Conservation (phyloP, 1,140 invertebrate species). For the Stratiolaelaps scimitus region DNA sequence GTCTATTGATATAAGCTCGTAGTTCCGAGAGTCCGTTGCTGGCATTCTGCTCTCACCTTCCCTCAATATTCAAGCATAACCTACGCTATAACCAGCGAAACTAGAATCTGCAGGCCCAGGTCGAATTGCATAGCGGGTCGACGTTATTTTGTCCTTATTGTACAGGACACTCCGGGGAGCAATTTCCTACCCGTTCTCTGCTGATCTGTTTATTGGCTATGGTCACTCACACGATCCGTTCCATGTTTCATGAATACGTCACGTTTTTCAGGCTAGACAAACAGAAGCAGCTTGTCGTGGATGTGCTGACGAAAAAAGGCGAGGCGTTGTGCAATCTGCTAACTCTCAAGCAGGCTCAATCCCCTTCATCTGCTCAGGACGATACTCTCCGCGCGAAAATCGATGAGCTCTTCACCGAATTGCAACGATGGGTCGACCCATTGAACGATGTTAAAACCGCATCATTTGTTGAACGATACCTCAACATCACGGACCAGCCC, state of each 20-base stretch:
- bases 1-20: too few species aligned
- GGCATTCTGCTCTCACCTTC: too few species aligned
- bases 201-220: too few species aligned
- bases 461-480: slow-evolving; percentile 65
- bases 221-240: too few species aligned
- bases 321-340: slow-evolving; percentile 55
- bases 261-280: slow-evolving; percentile 58
- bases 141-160: too few species aligned
- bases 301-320: slow-evolving; percentile 61
- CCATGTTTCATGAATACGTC: slow-evolving; percentile 32
- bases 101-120: too few species aligned
- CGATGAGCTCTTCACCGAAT: slow-evolving; percentile 14
- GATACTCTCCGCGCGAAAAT: not conserved
- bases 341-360: slow-evolving; percentile 40
- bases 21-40: too few species aligned
- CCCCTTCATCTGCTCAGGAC: slow-evolving; percentile 32
- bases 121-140: too few species aligned
- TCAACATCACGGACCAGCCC: slow-evolving; percentile 58
- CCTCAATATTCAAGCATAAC: too few species aligned
- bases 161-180: too few species aligned
- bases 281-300: slow-evolving; percentile 58
- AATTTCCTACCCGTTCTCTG: too few species aligned
- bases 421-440: slow-evolving; percentile 17
- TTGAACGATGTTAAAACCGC: slow-evolving; percentile 42
- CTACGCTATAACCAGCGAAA: too few species aligned